Conservation (phyloP, 2,888 invertebrate genomes). For the Eristalis pertinax region DNA sequence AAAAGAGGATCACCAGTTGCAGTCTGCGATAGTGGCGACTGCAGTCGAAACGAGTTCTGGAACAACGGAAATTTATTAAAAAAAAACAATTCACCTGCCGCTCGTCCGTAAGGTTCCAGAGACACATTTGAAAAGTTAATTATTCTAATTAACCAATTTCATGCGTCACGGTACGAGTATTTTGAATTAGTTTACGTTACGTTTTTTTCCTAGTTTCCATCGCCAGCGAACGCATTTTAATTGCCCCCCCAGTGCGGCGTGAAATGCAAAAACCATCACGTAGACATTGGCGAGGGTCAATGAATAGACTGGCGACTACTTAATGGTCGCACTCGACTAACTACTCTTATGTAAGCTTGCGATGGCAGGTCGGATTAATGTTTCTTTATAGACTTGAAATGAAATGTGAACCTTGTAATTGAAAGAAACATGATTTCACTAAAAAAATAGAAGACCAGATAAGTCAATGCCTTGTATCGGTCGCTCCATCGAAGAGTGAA, state of each 20-base stretch:
- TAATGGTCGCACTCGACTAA: not conserved
- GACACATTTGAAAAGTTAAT: not conserved
- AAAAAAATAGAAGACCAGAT: not conserved
- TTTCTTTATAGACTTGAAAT: no score
- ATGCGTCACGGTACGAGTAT: not conserved
- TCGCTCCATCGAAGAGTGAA: not conserved
- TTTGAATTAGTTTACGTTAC: not conserved
- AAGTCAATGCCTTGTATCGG: not conserved
- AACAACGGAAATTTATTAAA: not conserved
- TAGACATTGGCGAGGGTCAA: constrained; percentile 54
- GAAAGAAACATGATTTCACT: no score
- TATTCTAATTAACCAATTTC: not conserved
- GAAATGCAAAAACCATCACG: constrained; percentile 55
- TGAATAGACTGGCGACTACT: constrained; percentile 10
- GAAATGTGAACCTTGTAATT: no score
- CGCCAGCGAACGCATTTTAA: not conserved
- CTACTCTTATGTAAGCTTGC: no score
- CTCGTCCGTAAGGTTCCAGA: not conserved
- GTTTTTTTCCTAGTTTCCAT: not conserved
- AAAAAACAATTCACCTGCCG: not conserved
- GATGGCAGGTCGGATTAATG: no score
- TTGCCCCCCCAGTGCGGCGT: not conserved
- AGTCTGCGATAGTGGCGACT: not conserved
- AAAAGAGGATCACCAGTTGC: not conserved
- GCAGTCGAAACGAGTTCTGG: no score